Conservation (phyloP, 2,888 invertebrate species). For the Andrena flavipes region DNA sequence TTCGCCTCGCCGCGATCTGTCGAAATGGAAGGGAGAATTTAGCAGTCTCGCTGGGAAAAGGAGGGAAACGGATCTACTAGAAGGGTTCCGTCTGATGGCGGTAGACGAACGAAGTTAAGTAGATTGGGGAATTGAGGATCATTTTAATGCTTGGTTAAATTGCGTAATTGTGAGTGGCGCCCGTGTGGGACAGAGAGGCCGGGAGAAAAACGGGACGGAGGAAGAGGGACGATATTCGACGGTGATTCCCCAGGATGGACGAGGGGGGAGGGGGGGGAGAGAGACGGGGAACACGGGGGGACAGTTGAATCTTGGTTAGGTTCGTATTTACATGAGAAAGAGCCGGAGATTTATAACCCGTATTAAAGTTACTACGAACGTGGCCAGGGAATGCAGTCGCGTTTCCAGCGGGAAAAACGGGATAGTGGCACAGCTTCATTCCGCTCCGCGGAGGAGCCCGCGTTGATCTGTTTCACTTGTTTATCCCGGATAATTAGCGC, state of each 20-base stretch:
- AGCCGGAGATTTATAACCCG: conserved; percentile 76
- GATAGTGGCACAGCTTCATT: conserved; percentile 21
- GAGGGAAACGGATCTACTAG: conserved; percentile 50
- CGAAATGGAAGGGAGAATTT: conserved; percentile 51
- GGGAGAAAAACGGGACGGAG: conserved; percentile 17
- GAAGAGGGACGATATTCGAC: conserved; percentile 41
- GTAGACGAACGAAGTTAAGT: conserved; percentile 74
- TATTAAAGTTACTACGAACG: conserved; percentile 62
- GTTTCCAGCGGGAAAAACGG: conserved; percentile 5
- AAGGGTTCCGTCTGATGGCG: conserved; percentile 59
- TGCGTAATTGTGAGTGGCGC: conserved; percentile 78
- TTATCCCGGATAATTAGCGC: conserved; percentile 30
- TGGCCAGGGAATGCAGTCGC: conserved; percentile 21
- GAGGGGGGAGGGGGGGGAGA: conserved; percentile 25
- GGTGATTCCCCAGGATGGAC: conserved; percentile 35
- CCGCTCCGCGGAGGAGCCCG: conserved; percentile 20
- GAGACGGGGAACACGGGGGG: conserved; percentile 45
- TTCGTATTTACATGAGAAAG: conserved; percentile 79
- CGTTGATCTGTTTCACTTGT: conserved; percentile 39
- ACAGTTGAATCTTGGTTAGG: conserved; percentile 55
- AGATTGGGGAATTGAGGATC: conserved; percentile 79
- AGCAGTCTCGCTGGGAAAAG: conserved; percentile 54
- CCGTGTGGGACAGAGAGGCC: conserved; percentile 33
- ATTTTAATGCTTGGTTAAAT: conserved; percentile 81
- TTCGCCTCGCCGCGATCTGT: conserved; percentile 1